Evolutionary conservation across 2,888 invertebrate genomes (phyloP).

Genomic region (Tenthredo amoena): DNA sequence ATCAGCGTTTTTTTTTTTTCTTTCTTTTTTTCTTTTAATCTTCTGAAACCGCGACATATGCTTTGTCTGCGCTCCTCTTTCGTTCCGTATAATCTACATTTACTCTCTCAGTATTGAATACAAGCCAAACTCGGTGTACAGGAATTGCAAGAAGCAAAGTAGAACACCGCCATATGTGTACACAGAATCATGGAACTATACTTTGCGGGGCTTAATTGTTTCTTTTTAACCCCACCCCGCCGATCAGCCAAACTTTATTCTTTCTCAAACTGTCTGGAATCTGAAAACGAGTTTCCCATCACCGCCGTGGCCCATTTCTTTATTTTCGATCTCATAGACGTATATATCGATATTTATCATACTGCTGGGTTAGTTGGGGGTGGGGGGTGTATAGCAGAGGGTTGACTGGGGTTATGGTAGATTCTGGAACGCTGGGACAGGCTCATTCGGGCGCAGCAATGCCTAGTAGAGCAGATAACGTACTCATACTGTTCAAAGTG

Average conservation of each 20-base stretch:
- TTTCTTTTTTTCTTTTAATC: not conserved
- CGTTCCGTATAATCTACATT: not conserved
- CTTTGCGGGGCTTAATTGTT: not conserved
- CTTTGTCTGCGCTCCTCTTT: slow-evolving; percentile 7
- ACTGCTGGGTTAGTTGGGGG: not conserved
- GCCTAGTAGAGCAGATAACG: slow-evolving; percentile 44
- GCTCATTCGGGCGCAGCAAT: slow-evolving; percentile 39
- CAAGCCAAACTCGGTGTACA: not conserved
- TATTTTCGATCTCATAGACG: not conserved
- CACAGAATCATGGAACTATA: not conserved
- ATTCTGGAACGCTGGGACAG: slow-evolving; percentile 31
- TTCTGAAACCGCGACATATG: slow-evolving; percentile 19
- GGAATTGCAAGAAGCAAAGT: not conserved
- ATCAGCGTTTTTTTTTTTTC: not conserved
- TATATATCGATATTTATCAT: not conserved
- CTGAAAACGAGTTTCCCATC: not conserved
- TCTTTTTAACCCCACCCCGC: not conserved
- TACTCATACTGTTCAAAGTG: slow-evolving; percentile 39
- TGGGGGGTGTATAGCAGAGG: not conserved
- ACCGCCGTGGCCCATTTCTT: not conserved
- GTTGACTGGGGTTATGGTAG: not conserved
- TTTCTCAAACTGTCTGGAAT: not conserved
- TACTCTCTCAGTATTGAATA: slow-evolving; percentile 16
- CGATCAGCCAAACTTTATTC: not conserved
- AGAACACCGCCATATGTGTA: not conserved